These are phyloP conservation scores for Ditula angustiorana DNA, from an alignment of 2,888 invertebrate species.

Conservation along the genomic window DNA sequence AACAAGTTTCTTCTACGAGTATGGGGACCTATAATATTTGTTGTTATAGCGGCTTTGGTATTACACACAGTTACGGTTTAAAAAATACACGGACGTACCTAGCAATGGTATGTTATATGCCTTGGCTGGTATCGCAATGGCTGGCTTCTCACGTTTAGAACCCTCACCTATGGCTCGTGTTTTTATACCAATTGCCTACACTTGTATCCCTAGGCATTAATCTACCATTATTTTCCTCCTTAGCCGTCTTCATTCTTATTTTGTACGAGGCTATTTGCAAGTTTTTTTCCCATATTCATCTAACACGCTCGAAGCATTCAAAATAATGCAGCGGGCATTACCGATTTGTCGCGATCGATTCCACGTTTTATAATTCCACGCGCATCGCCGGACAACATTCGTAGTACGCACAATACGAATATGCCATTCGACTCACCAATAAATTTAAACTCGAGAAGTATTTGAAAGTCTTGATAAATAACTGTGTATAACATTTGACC, in stretches of 20 bases:
- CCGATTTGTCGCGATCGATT: constrained; percentile 28
- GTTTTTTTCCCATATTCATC: constrained; percentile 16
- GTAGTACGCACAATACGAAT: constrained; percentile 36
- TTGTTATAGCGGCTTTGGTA: too few species aligned
- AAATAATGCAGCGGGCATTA: constrained; percentile 19
- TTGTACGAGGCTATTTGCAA: not conserved
- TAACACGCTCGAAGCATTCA: not conserved
- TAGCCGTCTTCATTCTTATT: not conserved
- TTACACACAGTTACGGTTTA: too few species aligned
- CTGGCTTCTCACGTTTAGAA: too few species aligned
- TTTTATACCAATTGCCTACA: too few species aligned
- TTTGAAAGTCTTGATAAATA: not conserved
- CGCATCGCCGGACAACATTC: constrained; percentile 49
- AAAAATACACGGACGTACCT: too few species aligned
- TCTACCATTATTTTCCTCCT: too few species aligned
- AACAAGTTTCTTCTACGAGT: too few species aligned
- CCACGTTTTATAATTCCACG: constrained; percentile 48
- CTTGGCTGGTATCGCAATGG: too few species aligned
- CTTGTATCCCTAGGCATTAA: too few species aligned
- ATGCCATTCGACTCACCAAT: constrained; percentile 50
- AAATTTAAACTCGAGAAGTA: constrained; percentile 44
- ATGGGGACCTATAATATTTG: too few species aligned
- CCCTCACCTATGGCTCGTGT: too few species aligned
- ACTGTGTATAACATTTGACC: not conserved
- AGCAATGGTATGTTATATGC: too few species aligned